Evolutionary conservation across 2,113 vertebrate species (phyloP), one percentile per base, ranked within the genome.

Genomic region (Limnothrissa miodon): DNA sequence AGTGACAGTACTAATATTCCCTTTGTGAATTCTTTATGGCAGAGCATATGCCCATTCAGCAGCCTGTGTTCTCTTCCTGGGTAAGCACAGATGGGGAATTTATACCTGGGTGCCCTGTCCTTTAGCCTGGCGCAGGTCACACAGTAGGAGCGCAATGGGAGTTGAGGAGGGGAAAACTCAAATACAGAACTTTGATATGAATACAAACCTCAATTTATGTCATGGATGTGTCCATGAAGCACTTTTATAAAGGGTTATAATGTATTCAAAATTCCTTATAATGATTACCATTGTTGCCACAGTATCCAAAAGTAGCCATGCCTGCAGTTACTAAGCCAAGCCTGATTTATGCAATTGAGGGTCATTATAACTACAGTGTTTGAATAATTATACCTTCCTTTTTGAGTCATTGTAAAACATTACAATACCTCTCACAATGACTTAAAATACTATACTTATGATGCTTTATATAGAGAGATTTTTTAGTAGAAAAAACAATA

Each of bases 1-100:
- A 56, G 51, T 15, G 66, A 74, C 66, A 33, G 66, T 74, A 15
- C 29, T 74, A 74, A 33, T 74, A 33, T 74, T 74, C 39, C 44
- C 45, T 45, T 62, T 29, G 81, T 74, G 81, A 45, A 82, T 84
- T 45, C 48, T 80, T 74, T 74, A 33, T 80, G 29, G 25, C 29
- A 36, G 11, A 80, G 79, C 91, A 85, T 82, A 88, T 89, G 86
- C 86, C 86, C 84, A 89, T 81, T 92, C 91, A 93, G 90, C 90
- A 91, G 90, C 91, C 83, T 88, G 39, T 92, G 90, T 90, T 90
- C 86, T 88, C 87, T 85, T 87, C 88, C 91, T 91, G 91, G 90
- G 88, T 90, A 91, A 91, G 89, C 89, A 91, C 93, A 94, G 92
- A 94, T 93, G 93, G 92, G 89, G 62, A 84, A 86, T 89, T 92